phyloP scores from a whole-genome alignment of 2,797 vertebrate genomes.

The Momotus momota region DNA sequence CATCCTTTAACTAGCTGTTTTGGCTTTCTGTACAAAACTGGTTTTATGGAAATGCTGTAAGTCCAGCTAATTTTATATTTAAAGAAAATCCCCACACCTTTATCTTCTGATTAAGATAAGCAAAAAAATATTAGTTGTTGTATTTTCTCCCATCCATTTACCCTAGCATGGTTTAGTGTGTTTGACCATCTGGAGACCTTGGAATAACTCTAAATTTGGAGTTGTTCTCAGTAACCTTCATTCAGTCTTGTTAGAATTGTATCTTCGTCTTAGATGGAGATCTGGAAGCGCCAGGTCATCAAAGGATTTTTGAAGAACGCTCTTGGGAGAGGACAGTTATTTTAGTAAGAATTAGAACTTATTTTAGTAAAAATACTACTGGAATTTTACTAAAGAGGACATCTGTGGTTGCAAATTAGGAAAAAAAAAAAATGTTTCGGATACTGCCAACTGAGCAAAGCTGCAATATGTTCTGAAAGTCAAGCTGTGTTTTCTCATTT shows the following conservation, averaged over 20 bases:
- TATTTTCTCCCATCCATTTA: background rate
- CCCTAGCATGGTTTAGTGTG: background rate
- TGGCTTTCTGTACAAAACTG: background rate
- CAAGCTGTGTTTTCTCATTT: slow-evolving; percentile 46
- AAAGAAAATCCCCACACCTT: background rate
- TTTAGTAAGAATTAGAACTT: background rate
- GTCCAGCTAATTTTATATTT: background rate
- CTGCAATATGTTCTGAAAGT: slow-evolving; percentile 30
- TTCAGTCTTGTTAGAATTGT: background rate
- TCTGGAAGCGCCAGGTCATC: background rate
- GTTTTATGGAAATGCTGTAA: background rate
- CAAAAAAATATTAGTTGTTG: rapidly evolving
- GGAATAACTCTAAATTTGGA: background rate
- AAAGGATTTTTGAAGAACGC: background rate
- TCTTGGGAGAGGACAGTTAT: background rate
- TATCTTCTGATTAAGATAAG: background rate
- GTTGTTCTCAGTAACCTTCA: background rate
- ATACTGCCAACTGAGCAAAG: slow-evolving; percentile 45
- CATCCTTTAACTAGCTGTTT: background rate
- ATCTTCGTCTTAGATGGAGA: background rate
- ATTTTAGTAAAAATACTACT: background rate
- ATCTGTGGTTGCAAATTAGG: background rate
- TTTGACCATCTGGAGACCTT: background rate
- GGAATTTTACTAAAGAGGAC: background rate
- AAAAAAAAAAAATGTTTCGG: background rate